Evolutionary conservation across 2,113 vertebrate species (phyloP), one percentile per base, ranked within the genome.

Genomic region (Dolichallabes microphthalmus): DNA sequence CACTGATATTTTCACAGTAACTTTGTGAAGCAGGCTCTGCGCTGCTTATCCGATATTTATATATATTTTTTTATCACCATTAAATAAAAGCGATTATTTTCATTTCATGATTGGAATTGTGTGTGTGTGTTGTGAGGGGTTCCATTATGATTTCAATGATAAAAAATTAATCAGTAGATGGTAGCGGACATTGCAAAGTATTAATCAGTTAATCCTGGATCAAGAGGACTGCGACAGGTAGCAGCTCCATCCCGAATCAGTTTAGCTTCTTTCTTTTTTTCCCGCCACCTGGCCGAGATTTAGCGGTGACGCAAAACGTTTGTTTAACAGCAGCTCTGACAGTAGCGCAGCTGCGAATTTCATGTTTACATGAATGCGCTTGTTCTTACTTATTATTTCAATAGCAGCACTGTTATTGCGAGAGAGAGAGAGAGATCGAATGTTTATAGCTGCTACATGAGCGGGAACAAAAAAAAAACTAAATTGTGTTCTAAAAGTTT

Each of bases 171-270:
- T 95, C 93, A 94, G 92, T 92, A 95, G 94, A 95, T 95, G 94
- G 94, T 90, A 90, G 91, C 89, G 86, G 87, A 88, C 85, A 92
- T 92, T 92, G 90, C 91, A 91, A 92, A 93, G 82, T 35, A 52
- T 94, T 94, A 90, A 88, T 93, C 90, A 90, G 91, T 95, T 95
- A 95, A 95, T 95, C 94, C 93, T 89, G 94, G 94, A 93, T 95
- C 93, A 94, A 60, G 80, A 13, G 45, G 84, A 86, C 84, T 82
- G 92, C 91, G 92, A 91, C 91, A 93, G 91, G 93, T 93, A 92
- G 90, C 87, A 78, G 86, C 86, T 87, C 82, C 90, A 61, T 89
- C 92, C 91, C 91, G 87, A 89, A 88, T 74, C 91, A 88, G 90
- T 93, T 93, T 90, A 90, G 87, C 87, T 86, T 52, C 22, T 52